A percentile compares a stretch with the other conserved stretches of the same genome.
These are phyloP conservation scores for Coenobita brevimanus DNA, from an alignment of 1,140 invertebrate genomes.

Conservation along the genomic window DNA sequence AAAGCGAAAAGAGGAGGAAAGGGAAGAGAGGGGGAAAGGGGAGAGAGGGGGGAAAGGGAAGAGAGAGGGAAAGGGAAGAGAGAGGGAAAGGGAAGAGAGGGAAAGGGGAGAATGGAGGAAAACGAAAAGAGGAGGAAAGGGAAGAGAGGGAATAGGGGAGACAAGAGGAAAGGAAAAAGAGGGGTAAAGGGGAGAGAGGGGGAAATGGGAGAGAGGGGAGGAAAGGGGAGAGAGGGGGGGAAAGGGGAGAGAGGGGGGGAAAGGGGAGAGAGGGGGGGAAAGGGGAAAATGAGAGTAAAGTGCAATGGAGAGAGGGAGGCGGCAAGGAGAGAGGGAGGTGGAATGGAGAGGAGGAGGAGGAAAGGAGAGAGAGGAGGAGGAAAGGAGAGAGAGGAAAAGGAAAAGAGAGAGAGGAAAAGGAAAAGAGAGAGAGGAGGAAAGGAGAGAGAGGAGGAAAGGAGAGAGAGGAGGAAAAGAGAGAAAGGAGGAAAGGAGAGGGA, in stretches of 20 bases:
- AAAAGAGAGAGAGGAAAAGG: neutral
- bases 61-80: neutral
- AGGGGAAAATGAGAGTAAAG: neutral
- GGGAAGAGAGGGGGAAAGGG: neutral
- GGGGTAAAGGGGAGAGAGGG: neutral
- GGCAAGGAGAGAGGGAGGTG: neutral
- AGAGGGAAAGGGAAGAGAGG: neutral
- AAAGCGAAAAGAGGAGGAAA: neutral
- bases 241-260: neutral
- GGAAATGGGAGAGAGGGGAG: neutral
- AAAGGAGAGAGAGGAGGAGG: neutral
- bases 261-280: neutral
- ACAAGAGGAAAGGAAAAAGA: neutral
- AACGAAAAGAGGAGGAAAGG: neutral
- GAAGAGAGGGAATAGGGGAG: neutral
- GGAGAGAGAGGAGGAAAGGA: neutral
- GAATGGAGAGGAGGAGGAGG: neutral
- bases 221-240: neutral
- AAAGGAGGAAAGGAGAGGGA: neutral
- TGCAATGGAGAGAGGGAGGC: neutral
- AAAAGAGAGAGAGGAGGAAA: neutral
- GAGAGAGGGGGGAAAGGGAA: neutral
- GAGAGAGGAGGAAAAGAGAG: neutral
- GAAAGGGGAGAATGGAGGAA: neutral
- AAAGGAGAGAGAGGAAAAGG: neutral